Percentiles rank a stretch among this genome's conserved stretches.
Conservation (phyloP, 1,140 invertebrate species). For the Acromyrmex charruanus region DNA sequence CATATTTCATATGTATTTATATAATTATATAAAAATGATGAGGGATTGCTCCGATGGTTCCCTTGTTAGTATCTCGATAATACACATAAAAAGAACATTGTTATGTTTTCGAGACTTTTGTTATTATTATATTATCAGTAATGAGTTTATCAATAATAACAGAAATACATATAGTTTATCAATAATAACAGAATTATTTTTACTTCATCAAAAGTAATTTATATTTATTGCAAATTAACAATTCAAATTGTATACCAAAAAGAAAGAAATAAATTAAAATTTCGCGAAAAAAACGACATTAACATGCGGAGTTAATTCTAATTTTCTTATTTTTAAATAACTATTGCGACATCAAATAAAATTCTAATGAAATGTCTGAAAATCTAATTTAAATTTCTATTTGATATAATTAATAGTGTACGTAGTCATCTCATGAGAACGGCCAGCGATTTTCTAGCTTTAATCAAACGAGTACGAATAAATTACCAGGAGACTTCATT, state of each 20-base stretch:
- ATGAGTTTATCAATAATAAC: conserved; percentile 18
- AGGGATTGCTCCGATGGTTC: no score
- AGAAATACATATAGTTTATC: neutral
- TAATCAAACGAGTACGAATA: conserved; percentile 70
- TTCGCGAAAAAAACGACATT: neutral
- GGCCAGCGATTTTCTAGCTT: conserved; percentile 64
- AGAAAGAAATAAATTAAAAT: conserved; percentile 26
- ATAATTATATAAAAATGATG: no score
- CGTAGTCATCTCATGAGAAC: neutral
- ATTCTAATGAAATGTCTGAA: conserved; percentile 47
- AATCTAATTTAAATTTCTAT: conserved; percentile 50
- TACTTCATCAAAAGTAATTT: conserved; percentile 25
- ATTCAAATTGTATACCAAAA: conserved; percentile 26
- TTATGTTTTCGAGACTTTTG: neutral
- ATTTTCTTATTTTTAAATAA: conserved; percentile 17
- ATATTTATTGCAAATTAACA: conserved; percentile 10
- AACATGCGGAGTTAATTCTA: neutral
- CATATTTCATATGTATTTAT: no score
- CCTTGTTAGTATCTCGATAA: neutral
- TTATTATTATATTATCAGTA: neutral
- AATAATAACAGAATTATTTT: neutral
- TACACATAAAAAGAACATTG: neutral
- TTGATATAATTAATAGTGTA: conserved; percentile 39
- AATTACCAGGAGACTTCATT: conserved; percentile 78
- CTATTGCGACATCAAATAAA: neutral